Evolutionary conservation across 2,888 invertebrate genomes (phyloP).

Genomic region (Ophioninae sp.): DNA sequence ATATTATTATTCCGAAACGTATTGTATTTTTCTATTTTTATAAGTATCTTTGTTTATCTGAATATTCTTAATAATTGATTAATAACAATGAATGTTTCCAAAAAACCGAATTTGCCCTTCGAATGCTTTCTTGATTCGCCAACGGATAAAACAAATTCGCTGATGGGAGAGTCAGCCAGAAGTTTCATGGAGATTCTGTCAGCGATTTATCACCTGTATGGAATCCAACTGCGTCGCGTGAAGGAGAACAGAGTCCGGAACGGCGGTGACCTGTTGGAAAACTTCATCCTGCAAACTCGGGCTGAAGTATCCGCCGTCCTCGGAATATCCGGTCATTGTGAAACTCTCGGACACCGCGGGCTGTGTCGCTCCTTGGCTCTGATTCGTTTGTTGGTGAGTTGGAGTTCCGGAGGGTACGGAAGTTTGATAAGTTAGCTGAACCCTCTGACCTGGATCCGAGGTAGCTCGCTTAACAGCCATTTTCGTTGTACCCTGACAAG

Average conservation of each 20-base stretch:
- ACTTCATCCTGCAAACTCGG: slow-evolving; percentile 86
- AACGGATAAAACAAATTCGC: neutral
- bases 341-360: slow-evolving; percentile 77
- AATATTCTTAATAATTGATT: too few species aligned
- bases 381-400: slow-evolving; percentile 67
- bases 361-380: slow-evolving; percentile 70
- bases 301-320: slow-evolving; percentile 80
- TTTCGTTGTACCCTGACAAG: slow-evolving; percentile 78
- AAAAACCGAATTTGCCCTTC: too few species aligned
- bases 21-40: too few species aligned
- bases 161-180: neutral
- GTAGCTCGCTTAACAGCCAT: slow-evolving; percentile 88
- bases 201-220: slow-evolving; percentile 78
- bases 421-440: slow-evolving; percentile 81
- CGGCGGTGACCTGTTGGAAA: slow-evolving; percentile 85
- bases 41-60: too few species aligned
- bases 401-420: slow-evolving; percentile 73
- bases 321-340: slow-evolving; percentile 79
- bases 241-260: slow-evolving; percentile 86
- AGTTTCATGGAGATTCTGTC: neutral
- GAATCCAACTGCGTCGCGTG: slow-evolving; percentile 85
- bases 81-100: too few species aligned
- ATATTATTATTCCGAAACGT: too few species aligned
- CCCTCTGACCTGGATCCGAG: slow-evolving; percentile 87
- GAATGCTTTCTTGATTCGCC: too few species aligned